These are phyloP conservation scores for Lepidochrysops patricia DNA, from an alignment of 2,888 invertebrate genomes.

Conservation along the genomic window DNA sequence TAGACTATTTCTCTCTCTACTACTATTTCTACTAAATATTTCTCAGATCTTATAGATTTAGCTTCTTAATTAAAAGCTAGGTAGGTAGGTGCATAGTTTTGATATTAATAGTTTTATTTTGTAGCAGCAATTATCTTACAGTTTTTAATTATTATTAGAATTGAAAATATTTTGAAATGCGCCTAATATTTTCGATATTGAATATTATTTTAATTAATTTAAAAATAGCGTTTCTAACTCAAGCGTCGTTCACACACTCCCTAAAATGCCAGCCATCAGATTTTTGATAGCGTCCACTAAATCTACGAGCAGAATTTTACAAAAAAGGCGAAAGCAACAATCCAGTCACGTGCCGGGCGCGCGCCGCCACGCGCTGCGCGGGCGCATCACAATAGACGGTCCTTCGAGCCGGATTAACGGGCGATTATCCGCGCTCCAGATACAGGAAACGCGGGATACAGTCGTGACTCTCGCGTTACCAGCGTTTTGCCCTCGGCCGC, in stretches of 20 bases:
- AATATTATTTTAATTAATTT: too few species aligned
- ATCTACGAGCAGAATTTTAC: slow-evolving; percentile 29
- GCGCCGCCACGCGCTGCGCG: slow-evolving; percentile 62
- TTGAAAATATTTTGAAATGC: too few species aligned
- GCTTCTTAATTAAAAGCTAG: too few species aligned
- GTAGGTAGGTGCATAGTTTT: too few species aligned
- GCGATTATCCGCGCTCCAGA: slow-evolving; percentile 69
- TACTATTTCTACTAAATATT: too few species aligned
- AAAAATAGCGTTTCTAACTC: not conserved
- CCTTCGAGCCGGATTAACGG: slow-evolving; percentile 63
- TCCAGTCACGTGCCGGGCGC: slow-evolving; percentile 66
- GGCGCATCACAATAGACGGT: slow-evolving; percentile 44
- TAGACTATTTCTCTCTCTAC: too few species aligned
- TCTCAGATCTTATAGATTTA: too few species aligned
- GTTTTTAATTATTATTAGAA: too few species aligned
- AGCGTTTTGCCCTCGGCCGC: not conserved
- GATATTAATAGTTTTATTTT: too few species aligned
- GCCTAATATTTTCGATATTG: too few species aligned
- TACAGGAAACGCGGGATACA: slow-evolving; percentile 48
- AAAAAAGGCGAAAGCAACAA: slow-evolving; percentile 56
- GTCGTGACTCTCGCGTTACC: not conserved
- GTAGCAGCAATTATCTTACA: too few species aligned
- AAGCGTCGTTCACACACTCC: not conserved
- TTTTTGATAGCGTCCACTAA: not conserved
- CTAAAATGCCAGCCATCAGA: not conserved